A percentile compares a stretch with the other conserved stretches of the same genome.
phyloP scores from a whole-genome alignment of 92 coral and sea anemone genomes.

The Blastomussa wellsi region DNA sequence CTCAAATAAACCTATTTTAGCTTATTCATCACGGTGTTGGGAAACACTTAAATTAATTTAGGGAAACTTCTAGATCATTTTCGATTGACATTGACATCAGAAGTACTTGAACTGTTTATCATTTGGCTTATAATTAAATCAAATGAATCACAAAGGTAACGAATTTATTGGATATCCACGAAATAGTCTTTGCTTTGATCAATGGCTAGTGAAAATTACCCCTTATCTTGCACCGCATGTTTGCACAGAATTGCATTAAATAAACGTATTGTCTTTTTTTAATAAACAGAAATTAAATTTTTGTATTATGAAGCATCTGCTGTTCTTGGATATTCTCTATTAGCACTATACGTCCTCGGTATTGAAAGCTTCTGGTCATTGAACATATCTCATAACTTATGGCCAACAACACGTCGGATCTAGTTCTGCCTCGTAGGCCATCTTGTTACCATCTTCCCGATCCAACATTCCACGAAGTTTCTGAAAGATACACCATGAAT shows the following conservation, averaged over 20 bases:
- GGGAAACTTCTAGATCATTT: not conserved
- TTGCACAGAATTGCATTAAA: not conserved
- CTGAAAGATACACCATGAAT: slow-evolving; percentile 17
- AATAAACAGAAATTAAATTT: too few species aligned
- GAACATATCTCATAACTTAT: not conserved
- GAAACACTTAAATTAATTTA: not conserved
- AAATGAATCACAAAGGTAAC: not conserved
- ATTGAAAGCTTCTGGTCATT: not conserved
- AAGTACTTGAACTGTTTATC: not conserved
- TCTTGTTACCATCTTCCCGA: slow-evolving; percentile 32
- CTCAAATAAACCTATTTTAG: not conserved
- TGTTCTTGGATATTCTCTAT: not conserved
- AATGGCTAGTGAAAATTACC: not conserved
- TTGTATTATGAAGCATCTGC: not conserved
- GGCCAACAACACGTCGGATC: not conserved
- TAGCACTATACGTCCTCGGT: not conserved
- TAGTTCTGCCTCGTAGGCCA: not conserved
- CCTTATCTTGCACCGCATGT: not conserved
- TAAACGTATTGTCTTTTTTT: not conserved
- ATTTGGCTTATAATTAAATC: not conserved
- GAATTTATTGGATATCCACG: not conserved
- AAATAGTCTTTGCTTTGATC: not conserved
- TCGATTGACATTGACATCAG: not conserved
- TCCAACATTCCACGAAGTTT: slow-evolving; percentile 23
- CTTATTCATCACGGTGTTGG: not conserved